These are phyloP conservation scores for Schizopygopsis pylzovi DNA, from an alignment of 2,797 vertebrate genomes.

Conservation along the genomic window DNA sequence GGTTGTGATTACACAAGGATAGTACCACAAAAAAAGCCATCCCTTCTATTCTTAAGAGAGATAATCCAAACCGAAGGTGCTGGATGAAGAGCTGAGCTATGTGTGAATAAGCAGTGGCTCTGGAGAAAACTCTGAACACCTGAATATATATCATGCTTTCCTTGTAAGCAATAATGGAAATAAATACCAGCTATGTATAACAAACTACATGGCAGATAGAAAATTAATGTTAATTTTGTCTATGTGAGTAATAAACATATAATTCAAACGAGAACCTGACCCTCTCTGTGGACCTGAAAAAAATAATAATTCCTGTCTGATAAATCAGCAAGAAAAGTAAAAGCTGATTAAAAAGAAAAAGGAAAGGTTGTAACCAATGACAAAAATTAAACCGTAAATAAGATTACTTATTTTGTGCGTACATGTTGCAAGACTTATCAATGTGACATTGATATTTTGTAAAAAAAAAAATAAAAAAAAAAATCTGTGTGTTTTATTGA, in stretches of 20 bases:
- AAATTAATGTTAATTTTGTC: neutral
- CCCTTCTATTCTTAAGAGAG: conserved; percentile 4
- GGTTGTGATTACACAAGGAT: conserved; percentile 35
- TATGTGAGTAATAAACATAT: neutral
- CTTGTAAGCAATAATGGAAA: neutral
- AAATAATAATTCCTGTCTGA: neutral
- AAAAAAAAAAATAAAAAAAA: no score
- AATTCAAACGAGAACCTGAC: neutral
- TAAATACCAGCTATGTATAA: neutral
- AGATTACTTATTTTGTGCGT: neutral
- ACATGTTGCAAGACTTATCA: neutral
- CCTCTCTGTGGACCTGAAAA: neutral
- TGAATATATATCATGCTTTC: conserved; percentile 15
- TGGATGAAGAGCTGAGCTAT: neutral
- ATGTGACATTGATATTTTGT: neutral
- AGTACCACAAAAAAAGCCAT: conserved; percentile 28
- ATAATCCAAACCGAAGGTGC: neutral
- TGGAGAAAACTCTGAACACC: neutral
- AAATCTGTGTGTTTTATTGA: neutral
- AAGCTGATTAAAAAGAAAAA: neutral
- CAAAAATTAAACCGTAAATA: neutral
- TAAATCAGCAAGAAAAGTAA: neutral
- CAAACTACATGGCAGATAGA: neutral
- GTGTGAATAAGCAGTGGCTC: neutral
- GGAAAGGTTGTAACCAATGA: neutral